phyloP scores from a whole-genome alignment of 2,888 invertebrate species.

The Anthophora plumipes region DNA sequence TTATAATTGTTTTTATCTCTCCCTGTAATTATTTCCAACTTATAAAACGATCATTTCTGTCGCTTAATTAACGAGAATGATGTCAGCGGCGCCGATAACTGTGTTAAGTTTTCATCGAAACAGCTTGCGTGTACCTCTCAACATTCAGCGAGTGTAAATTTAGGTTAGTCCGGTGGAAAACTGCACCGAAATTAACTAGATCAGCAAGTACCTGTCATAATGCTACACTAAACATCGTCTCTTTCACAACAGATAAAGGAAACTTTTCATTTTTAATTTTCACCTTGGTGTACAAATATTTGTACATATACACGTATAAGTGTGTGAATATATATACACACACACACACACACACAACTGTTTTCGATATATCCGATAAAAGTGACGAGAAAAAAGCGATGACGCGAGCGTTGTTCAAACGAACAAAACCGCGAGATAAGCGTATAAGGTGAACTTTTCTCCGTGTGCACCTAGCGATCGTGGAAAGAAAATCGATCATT shows the following conservation, averaged over 20 bases:
- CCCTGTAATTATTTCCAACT: neutral
- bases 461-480: neutral
- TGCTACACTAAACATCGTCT: neutral
- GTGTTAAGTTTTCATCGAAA: conserved; percentile 4
- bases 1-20: no score
- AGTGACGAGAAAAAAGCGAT: conserved; percentile 3
- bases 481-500: conserved; percentile 35
- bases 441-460: conserved; percentile 23
- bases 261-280: no score
- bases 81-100: neutral
- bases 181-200: neutral
- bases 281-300: neutral
- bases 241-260: neutral
- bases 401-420: conserved; percentile 39
- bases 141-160: neutral
- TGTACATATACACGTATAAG: neutral
- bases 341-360: neutral
- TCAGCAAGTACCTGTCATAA: neutral
- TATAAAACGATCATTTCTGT: neutral
- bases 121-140: neutral
- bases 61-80: conserved; percentile 5
- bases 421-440: conserved; percentile 21
- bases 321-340: neutral
- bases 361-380: neutral
- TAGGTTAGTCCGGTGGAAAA: neutral